Evolutionary conservation across 2,888 invertebrate species (phyloP), one percentile per base, ranked within the genome.

Genomic region (Dynastes grantii): DNA sequence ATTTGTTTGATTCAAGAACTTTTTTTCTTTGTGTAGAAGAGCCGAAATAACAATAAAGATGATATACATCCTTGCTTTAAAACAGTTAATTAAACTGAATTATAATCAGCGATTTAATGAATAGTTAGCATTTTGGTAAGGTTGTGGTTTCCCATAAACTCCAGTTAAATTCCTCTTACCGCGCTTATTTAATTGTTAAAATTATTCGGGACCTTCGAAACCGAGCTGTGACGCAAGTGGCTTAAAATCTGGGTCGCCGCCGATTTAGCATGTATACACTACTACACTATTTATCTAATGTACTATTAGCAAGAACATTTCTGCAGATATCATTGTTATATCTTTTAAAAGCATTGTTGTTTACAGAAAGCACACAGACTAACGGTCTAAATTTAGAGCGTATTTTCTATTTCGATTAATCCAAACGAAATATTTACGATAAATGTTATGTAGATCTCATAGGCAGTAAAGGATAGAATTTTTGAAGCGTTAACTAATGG

Each of bases 211-310:
- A 65, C 27, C 67, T 61, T 61, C 29, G 61, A 27, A 68, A 27
- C 22, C 67, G 9, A 27, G 45, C 49, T n/a, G 45, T 68, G 67
- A 49, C 67, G 67, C 65, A 65, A 65, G 40, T 51, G 45, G 45
- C 27, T 49, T 68, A 68, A 68, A 68, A 68, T 68, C 67, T 68
- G 49, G 67, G 67, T 68, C 67, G 49, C 27, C 61, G 29, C 22
- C 22, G 67, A 68, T 49, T 45, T 49, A 49, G 67, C 22, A 27
- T 68, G 45, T 29, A 61, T 61, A 61, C 11, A 45, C 9, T 1
- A 45, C 11, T 45, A 45, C 8, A 61, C 27, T 4, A 49, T 27
- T 65, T 65, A 68, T 45, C 67, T 49, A 29, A 68, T 49, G 27
- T 49, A 27, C 67, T 29, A 68, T 27, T 27, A 68, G 22, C 67